These are phyloP conservation scores for Eulacestoma nigropectus DNA, from an alignment of 2,113 vertebrate species.

Conservation along the genomic window DNA sequence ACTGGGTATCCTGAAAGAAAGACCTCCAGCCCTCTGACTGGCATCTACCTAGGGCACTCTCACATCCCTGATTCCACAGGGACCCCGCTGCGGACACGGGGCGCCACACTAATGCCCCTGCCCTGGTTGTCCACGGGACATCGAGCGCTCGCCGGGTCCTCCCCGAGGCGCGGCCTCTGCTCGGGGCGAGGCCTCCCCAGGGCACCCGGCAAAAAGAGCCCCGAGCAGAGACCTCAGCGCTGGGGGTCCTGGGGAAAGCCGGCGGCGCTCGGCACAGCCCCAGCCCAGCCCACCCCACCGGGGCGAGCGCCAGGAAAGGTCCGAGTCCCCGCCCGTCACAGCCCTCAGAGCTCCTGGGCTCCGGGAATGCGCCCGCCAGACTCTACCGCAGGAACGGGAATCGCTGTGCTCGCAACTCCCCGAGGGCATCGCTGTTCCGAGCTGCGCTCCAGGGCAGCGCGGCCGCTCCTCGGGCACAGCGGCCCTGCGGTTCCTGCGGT, in stretches of 20 bases:
- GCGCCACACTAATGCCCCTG: neutral
- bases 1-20: neutral
- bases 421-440: neutral
- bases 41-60: neutral
- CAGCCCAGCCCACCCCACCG: neutral
- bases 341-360: neutral
- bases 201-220: neutral
- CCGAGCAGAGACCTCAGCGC: neutral
- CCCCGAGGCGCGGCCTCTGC: neutral
- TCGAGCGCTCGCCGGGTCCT: neutral
- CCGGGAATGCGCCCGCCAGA: neutral
- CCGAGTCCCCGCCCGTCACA: neutral
- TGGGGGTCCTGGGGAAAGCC: neutral
- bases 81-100: neutral
- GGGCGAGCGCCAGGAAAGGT: neutral
- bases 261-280: neutral
- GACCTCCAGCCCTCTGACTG: neutral
- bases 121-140: neutral
- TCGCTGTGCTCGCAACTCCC: neutral
- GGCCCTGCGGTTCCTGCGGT: neutral
- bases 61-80: neutral
- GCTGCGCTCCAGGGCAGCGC: neutral
- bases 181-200: neutral
- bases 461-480: neutral
- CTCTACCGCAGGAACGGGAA: neutral